Evolutionary conservation across 2,888 invertebrate genomes (phyloP), one percentile per base, ranked within the genome.

Genomic region (Leptopilina drosophilae): DNA sequence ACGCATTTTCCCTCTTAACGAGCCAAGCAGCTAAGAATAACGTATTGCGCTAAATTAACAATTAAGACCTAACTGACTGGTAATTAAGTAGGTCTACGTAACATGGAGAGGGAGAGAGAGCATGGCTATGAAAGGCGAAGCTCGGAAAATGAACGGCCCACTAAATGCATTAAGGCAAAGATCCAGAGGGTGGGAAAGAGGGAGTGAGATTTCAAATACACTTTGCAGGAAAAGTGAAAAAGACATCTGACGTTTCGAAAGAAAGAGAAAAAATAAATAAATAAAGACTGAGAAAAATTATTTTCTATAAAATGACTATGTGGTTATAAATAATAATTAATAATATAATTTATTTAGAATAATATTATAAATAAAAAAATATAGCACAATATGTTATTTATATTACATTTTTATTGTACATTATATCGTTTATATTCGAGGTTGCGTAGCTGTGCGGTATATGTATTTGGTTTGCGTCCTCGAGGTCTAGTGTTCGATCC

Each of bases 11-110:
- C 83, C 80, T 83, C 83, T 84, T 85, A 84, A 83, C 82, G 85
- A 82, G 83, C 83, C 83, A 79, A 82, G 84, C 82, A 85, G 84
- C 85, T 85, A 85, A 84, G 84, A 82, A 86, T 86, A 87, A 86
- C 85, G 85, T 84, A 87, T 87, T 85, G 84, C 85, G 84, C 86
- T 85, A 87, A 87, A 88, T 88, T 87, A 86, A 87, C 87, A 87
- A 87, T 88, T 87, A 87, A 86, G 85, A 84, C 84, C 84, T 82
- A 85, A 81, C 84, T 83, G 83, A 82, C 82, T 84, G 85, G 85
- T 86, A 87, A 87, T 86, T 85, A 86, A 87, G 84, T 83, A 82
- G 82, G 81, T 78, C 78, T 78, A 81, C 80, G 81, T 80, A 80
- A 82, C 81, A 82, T 80, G 79, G 79, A n/a, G n/a, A n/a, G 76